Conservation (phyloP, 2,797 vertebrate genomes). For the Sardinella longiceps region DNA sequence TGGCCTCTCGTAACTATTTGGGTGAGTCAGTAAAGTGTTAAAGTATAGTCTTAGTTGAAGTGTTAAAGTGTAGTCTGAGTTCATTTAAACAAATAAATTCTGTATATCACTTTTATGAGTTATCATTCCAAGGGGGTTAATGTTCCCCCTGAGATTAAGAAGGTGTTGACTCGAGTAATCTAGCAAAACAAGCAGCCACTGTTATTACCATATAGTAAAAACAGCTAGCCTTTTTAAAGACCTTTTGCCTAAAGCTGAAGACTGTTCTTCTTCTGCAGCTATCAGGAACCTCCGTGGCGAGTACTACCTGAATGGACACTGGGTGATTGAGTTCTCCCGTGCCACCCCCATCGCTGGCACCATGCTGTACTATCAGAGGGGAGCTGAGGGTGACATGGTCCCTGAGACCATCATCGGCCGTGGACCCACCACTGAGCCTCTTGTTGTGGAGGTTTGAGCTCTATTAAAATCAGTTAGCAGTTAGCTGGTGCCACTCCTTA, state of each 20-base stretch:
- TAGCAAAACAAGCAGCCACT: too few relatives aligned
- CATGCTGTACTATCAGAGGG: conserved; percentile 87
- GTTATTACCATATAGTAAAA: too few relatives aligned
- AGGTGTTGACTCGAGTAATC: too few relatives aligned
- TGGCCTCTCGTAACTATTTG: conserved; percentile 89
- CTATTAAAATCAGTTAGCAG: neutral
- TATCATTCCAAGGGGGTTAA: too few relatives aligned
- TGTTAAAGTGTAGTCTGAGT: too few relatives aligned
- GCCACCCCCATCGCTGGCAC: conserved; percentile 83
- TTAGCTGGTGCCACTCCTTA: neutral
- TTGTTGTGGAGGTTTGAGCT: conserved; percentile 88
- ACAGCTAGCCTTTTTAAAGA: neutral
- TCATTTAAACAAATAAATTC: too few relatives aligned
- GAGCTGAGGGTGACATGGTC: conserved; percentile 80
- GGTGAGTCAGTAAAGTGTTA: conserved; percentile 71
- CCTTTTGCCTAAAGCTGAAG: neutral
- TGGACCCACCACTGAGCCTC: conserved; percentile 92
- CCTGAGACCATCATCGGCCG: conserved; percentile 85
- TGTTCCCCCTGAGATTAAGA: too few relatives aligned
- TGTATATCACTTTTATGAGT: too few relatives aligned
- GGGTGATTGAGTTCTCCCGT: conserved; percentile 86
- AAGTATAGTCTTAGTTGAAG: too few relatives aligned
- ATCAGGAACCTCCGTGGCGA: conserved; percentile 88
- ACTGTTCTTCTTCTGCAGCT: conserved; percentile 68
- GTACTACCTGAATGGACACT: conserved; percentile 97